Evolutionary conservation across 2,888 invertebrate species (phyloP), one percentile per base, ranked within the genome.

Genomic region (Phymatocera aterrima): DNA sequence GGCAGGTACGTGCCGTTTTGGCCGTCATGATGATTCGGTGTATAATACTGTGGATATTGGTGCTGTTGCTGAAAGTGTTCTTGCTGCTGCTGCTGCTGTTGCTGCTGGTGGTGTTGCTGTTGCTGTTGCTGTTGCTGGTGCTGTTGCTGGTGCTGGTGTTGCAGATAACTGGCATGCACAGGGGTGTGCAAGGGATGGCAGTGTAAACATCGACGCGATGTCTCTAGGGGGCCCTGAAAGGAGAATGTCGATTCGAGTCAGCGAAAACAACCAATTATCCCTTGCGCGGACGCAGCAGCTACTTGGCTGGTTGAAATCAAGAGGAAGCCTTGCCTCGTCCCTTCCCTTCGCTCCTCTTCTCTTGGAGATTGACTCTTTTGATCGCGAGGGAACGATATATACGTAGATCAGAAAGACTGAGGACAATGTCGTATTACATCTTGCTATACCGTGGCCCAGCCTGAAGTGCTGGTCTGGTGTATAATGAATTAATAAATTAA

Each of bases 121-220:
- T 72, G 72, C 0, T 51, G 68, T 1, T 68, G 68, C 1, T 89
- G 89, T 31, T 84, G 84, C 78, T 85, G 85, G 18, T 34, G 48
- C 54, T 31, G 51, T n/a, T 51, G 72, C 8, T 54, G 48, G 3
- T 72, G 72, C 18, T 72, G 72, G 21, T 72, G 85, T 78, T 83
- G 87, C 57, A 84, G 84, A 80, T 87, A 88, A 86, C 86, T 87
- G 80, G 83, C 88, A 78, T 88, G 87, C 31, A 88, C 87, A 80
- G 84, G 85, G 70, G 87, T 83, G 78, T 87, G 86, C 79, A 88
- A 82, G 51, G 88, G 89, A 80, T 89, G 88, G 83, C 90, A 90
- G 82, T 88, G 88, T 79, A 86, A 83, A 82, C 89, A 89, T 81
- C 89, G 87, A 82, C 87, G 80, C 24, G 83, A 85, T 24, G 83